Evolutionary conservation across 1,140 invertebrate species (phyloP), one percentile per base, ranked within the genome.

Genomic region (Aphis gossypii): DNA sequence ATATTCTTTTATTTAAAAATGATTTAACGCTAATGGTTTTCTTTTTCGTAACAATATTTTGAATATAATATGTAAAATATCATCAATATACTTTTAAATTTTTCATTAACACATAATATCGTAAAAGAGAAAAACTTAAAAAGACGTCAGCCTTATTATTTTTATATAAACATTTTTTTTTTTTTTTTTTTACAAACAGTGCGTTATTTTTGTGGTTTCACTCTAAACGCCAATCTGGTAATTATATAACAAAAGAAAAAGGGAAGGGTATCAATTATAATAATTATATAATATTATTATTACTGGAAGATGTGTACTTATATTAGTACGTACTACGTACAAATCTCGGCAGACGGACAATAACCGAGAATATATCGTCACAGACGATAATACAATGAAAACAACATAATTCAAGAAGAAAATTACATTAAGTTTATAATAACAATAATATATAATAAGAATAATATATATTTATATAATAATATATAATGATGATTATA

Each of bases 91-190:
- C 51, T 38, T 83, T 83, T 92, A 51, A 88, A 88, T 51, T 38
- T 84, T 83, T 83, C 14, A 54, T 92, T 84, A 84, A 84, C 30
- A 89, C 25, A 88, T 83, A 35, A 56, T 92, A 84, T 51, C 30
- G 8, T 84, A 83, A 83, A 92, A 92, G 68, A 92, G 82, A 92
- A 83, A 92, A 92, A 92, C 91, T 92, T 92, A 92, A 92, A 92
- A 92, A 92, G 91, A 92, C 91, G 21, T 92, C 91, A 92, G 91
- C 91, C 91, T 92, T 92, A 84, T 84, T 92, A 92, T 83, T 92
- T 92, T 68, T 38, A 92, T 92, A 82, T 51, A 51, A 92, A 83
- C 68, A 51, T 92, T 92, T 38, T 92, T 92, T 84, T 92, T 91
- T 92, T 84, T 92, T 91, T 76, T n/a, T 76, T 82, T 76, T 92